These are phyloP conservation scores for Synanthedon formicaeformis DNA, from an alignment of 2,888 invertebrate genomes.

Conservation along the genomic window DNA sequence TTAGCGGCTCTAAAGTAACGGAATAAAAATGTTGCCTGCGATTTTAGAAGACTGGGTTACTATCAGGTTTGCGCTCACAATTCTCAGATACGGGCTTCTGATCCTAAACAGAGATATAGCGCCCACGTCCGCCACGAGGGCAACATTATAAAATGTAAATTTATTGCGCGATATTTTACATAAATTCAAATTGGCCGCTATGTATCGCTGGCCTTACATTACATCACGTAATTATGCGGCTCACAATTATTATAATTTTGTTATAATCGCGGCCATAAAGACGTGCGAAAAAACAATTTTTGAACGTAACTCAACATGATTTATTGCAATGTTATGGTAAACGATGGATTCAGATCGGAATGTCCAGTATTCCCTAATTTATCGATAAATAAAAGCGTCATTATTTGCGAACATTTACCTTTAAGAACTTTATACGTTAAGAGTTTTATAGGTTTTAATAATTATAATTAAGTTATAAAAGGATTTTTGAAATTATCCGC, in stretches of 20 bases:
- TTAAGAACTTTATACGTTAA: background rate
- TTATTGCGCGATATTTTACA: constrained; percentile 66
- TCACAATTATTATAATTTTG: constrained; percentile 69
- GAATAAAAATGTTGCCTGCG: no score
- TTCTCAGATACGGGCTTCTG: constrained; percentile 43
- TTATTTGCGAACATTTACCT: background rate
- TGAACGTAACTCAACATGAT: constrained; percentile 48
- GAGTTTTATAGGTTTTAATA: background rate
- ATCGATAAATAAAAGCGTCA: background rate
- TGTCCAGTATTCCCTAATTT: background rate
- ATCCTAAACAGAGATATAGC: constrained; percentile 61
- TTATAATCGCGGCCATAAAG: constrained; percentile 61
- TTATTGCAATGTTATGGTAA: constrained; percentile 41
- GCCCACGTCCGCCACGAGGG: constrained; percentile 39
- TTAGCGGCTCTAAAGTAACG: no score
- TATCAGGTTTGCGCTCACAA: constrained; percentile 36
- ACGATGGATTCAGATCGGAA: constrained; percentile 7
- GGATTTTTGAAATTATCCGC: background rate
- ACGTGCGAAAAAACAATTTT: constrained; percentile 67
- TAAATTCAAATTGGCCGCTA: constrained; percentile 63
- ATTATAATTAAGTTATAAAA: background rate
- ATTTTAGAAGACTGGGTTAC: constrained; percentile 14
- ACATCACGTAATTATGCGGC: constrained; percentile 60
- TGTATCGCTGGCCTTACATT: constrained; percentile 48
- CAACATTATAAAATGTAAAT: constrained; percentile 66